Evolutionary conservation across 2,113 vertebrate species (phyloP).

Genomic region (Pao palembangensis): DNA sequence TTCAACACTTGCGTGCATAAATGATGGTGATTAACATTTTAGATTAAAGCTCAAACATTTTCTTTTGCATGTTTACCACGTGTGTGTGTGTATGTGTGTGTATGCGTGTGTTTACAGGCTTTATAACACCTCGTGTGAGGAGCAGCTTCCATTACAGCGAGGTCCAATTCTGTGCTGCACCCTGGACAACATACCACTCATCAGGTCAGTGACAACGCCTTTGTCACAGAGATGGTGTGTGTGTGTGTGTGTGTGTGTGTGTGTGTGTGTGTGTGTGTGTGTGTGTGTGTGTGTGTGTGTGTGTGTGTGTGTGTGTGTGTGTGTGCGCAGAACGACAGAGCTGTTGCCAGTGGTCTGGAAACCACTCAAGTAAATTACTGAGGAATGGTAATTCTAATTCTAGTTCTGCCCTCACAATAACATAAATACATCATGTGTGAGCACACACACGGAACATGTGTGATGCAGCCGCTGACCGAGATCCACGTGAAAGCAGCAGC

Average conservation of each 20-base stretch:
- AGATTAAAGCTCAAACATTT: constrained; percentile 21
- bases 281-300: background rate
- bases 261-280: background rate
- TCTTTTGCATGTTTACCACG: no score
- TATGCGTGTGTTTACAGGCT: constrained; percentile 65
- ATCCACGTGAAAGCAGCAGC: no score
- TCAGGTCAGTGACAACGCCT: constrained; percentile 76
- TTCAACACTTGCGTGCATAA: constrained; percentile 5
- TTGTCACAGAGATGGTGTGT: no score
- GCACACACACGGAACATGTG: no score
- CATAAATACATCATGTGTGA: no score
- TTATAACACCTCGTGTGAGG: constrained; percentile 80
- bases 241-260: background rate
- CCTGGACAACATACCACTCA: constrained; percentile 79
- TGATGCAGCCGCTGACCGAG: no score
- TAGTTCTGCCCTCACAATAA: no score
- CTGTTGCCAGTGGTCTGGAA: no score
- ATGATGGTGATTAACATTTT: background rate
- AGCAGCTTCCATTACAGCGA: constrained; percentile 63
- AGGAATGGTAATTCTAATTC: no score
- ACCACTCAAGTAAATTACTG: no score
- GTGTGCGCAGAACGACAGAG: no score
- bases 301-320: no score
- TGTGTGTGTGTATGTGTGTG: background rate
- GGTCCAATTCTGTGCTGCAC: constrained; percentile 79